A percentile compares a stretch with the other conserved stretches of the same genome.
phyloP scores from a whole-genome alignment of 2,888 invertebrate species.

The Magallana nippona region DNA sequence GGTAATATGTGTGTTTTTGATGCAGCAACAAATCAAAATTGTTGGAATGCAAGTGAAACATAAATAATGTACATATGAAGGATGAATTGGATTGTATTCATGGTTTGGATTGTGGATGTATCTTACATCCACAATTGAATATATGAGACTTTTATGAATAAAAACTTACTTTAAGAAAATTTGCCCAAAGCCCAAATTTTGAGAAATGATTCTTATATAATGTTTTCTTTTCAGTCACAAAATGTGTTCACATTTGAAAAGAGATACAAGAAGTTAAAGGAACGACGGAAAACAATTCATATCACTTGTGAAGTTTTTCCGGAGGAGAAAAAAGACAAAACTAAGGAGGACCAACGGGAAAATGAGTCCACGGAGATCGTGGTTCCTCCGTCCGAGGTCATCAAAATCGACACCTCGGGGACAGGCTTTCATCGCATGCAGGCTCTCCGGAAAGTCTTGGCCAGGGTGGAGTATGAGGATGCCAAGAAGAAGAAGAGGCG shows the following conservation, averaged over 20 bases:
- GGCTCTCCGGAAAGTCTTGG: constrained; percentile 89
- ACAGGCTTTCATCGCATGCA: constrained; percentile 94
- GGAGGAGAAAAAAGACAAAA: constrained; percentile 54
- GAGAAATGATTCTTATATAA: not conserved
- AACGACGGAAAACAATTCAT: constrained; percentile 69
- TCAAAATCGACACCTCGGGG: constrained; percentile 94
- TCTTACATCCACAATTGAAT: no score
- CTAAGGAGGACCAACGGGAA: constrained; percentile 52
- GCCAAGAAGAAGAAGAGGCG: constrained; percentile 64
- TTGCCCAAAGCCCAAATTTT: no score
- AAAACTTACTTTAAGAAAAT: no score
- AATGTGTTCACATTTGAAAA: constrained; percentile 66
- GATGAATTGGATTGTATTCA: no score
- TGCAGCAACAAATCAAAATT: no score
- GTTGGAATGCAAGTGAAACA: no score
- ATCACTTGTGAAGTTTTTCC: constrained; percentile 59
- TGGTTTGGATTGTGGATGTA: no score
- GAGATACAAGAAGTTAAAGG: constrained; percentile 67
- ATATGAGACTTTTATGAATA: no score
- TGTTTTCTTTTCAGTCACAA: constrained; percentile 55
- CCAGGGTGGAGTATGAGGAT: constrained; percentile 57
- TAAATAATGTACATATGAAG: no score
- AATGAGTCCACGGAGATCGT: constrained; percentile 50
- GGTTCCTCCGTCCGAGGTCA: constrained; percentile 87
- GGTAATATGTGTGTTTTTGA: no score